Evolutionary conservation across 1,140 invertebrate genomes (phyloP).

Genomic region (Idris sp.): DNA sequence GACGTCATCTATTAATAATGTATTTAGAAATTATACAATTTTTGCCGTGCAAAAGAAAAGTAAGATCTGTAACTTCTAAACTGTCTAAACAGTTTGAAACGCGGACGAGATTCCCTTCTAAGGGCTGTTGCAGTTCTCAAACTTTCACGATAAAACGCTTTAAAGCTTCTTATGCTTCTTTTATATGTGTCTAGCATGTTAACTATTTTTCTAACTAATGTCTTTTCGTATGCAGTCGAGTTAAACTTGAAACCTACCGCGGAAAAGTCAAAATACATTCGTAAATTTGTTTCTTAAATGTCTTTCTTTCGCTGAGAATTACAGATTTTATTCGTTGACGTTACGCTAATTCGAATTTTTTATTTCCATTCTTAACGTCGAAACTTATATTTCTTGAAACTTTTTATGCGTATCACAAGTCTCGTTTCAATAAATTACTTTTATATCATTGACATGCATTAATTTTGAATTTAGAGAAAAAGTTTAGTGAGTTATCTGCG

Average conservation of each 20-base stretch:
- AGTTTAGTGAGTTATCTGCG: too few relatives aligned
- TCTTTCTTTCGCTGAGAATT: constrained; percentile 8
- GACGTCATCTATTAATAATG: constrained; percentile 75
- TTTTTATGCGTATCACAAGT: too few relatives aligned
- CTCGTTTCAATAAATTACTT: too few relatives aligned
- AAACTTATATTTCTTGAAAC: too few relatives aligned
- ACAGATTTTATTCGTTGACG: not conserved
- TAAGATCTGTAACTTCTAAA: constrained; percentile 54
- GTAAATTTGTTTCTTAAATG: constrained; percentile 29
- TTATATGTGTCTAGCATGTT: constrained; percentile 61
- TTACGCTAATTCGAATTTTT: too few relatives aligned
- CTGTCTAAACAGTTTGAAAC: constrained; percentile 58
- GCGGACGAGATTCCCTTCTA: constrained; percentile 47
- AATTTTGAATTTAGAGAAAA: too few relatives aligned
- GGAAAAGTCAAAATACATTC: constrained; percentile 41
- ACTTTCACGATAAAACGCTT: constrained; percentile 66
- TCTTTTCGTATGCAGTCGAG: constrained; percentile 47
- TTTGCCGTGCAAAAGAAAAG: constrained; percentile 63
- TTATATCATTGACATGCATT: too few relatives aligned
- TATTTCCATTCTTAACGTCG: too few relatives aligned
- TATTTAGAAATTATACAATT: constrained; percentile 75
- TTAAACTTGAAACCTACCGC: constrained; percentile 35
- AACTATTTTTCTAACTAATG: constrained; percentile 63
- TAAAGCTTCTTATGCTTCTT: constrained; percentile 60
- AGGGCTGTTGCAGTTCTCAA: constrained; percentile 53